phyloP scores from a whole-genome alignment of 2,888 invertebrate genomes.

The Cephus runcator region DNA sequence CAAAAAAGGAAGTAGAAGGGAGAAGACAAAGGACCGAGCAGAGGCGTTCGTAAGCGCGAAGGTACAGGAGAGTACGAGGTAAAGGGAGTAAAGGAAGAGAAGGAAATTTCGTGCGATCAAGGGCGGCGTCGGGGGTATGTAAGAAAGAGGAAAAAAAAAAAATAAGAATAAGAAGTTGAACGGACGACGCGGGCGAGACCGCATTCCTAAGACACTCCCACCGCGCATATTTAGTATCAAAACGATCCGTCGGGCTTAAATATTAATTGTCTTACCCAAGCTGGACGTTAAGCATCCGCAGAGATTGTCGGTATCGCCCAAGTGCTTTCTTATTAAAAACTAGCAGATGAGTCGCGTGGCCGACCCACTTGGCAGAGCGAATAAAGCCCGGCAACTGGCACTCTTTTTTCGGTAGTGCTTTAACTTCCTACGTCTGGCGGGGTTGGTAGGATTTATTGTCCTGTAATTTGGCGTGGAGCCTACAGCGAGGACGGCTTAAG shows the following conservation, averaged over 20 bases:
- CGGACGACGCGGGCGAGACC: constrained; percentile 44
- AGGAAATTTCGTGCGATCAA: constrained; percentile 28
- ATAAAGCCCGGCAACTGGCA: constrained; percentile 4
- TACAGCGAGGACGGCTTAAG: not conserved
- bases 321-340: not conserved
- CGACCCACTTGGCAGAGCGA: constrained; percentile 43
- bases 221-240: constrained; percentile 26
- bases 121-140: constrained; percentile 34
- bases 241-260: not conserved
- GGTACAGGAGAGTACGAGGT: not conserved
- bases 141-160: constrained; percentile 40
- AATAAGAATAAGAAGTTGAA: constrained; percentile 31
- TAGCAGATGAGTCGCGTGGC: constrained; percentile 21
- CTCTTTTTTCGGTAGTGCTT: not conserved
- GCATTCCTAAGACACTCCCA: constrained; percentile 58
- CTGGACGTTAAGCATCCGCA: not conserved
- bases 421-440: not conserved
- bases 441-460: not conserved
- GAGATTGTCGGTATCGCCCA: not conserved
- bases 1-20: not conserved
- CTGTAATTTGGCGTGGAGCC: not conserved
- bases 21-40: not conserved
- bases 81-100: not conserved
- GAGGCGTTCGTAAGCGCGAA: not conserved
- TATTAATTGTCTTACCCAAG: not conserved